A percentile compares a stretch with the other conserved stretches of the same genome.
Evolutionary conservation across 2,797 vertebrate genomes (phyloP).

Genomic region (Parauchenoglanis ngamensis): DNA sequence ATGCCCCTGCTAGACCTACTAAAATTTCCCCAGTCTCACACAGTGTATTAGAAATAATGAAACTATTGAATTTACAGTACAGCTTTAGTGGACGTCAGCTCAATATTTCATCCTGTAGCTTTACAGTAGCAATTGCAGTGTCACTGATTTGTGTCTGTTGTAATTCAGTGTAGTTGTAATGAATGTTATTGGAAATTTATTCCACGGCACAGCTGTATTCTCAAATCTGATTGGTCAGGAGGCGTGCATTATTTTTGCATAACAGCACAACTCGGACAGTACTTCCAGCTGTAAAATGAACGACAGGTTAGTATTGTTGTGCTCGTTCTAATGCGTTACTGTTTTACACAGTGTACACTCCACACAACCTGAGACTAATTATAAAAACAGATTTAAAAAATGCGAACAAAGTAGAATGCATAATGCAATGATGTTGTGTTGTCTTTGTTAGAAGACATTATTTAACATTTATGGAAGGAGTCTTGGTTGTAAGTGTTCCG

Average conservation of each 20-base stretch:
- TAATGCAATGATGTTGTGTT: background rate
- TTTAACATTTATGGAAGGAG: background rate
- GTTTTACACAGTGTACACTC: background rate
- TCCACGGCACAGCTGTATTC: background rate
- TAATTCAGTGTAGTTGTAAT: background rate
- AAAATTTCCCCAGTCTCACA: conserved; percentile 43
- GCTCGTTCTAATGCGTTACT: background rate
- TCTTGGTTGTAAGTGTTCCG: background rate
- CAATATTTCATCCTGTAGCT: background rate
- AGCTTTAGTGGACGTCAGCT: background rate
- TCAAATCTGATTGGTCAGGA: background rate
- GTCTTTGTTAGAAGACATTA: background rate
- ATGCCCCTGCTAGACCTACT: conserved; percentile 23
- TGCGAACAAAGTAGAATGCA: background rate
- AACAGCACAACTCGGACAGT: background rate
- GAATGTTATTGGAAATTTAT: background rate
- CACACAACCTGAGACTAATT: background rate
- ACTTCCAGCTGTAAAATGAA: background rate
- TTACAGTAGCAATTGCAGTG: background rate
- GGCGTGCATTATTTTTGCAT: background rate
- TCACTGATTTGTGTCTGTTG: background rate
- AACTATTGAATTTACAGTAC: conserved; percentile 12
- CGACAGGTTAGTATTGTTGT: background rate
- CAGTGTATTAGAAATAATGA: conserved; percentile 24
- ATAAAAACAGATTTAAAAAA: background rate